Evolutionary conservation across 2,888 invertebrate genomes (phyloP), one percentile per base, ranked within the genome.

Genomic region (Clistopyga incitator): DNA sequence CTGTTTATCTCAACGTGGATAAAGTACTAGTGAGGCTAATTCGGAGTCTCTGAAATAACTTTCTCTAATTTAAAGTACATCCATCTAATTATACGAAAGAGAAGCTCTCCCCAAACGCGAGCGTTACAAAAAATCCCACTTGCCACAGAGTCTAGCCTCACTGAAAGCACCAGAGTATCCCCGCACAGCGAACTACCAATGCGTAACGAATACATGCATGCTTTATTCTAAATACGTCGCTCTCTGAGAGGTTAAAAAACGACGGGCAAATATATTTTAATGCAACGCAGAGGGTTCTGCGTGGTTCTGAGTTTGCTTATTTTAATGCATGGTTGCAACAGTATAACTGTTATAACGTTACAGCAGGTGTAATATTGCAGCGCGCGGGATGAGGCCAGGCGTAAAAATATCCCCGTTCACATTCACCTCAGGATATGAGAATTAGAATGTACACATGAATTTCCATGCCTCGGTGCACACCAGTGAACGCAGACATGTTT

Each of bases 371-470:
- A 56, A 68, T 71, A 47, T 42, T 11, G 67, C 47, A 18, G 56
- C 23, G 11, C 20, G 50, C 76, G 42, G 70, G 34, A 75, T 67
- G 65, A 76, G 59, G 13, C 71, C 78, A 71, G 67, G 75, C 72
- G 79, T 71, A 77, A 80, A 72, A 83, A 71, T 61, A 72, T 42
- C 20, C 34, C 34, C 71, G 38, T n/a, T 38, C 34, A 54, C 54
- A 70, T 76, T 42, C 45, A 34, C 74, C 54, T 47, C 29, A 29
- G 59, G 56, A 79, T 80, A 72, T 61, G 77, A 52, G 77, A 78
- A 76, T 78, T 68, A 77, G 72, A 80, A 81, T 84, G 77, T 74
- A 84, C 77, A 64, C 71, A 70, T 68, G 81, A 78, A 78, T 80
- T 80, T 80, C 61, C 77, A 78, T 54, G 65, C 20, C 56, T 72